phyloP scores from a whole-genome alignment of 2,797 vertebrate species.

The Ptychadena robeensis region DNA sequence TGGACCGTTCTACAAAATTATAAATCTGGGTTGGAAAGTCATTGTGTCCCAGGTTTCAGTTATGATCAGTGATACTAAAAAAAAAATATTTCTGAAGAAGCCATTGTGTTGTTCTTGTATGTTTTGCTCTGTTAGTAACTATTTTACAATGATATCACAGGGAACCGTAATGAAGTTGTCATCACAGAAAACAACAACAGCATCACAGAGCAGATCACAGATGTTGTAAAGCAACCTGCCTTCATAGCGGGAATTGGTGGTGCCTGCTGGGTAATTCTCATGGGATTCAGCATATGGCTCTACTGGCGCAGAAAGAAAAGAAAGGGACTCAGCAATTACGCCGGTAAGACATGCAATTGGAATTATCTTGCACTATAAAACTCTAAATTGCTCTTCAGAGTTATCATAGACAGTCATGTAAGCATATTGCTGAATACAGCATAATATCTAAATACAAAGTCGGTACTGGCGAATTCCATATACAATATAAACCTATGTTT shows the following conservation, averaged over 20 bases:
- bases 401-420: neutral
- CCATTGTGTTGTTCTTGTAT: neutral
- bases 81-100: too few relatives aligned
- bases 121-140: slow-evolving; percentile 1
- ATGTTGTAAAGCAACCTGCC: slow-evolving; percentile 98
- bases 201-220: slow-evolving; percentile 98
- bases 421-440: neutral
- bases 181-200: slow-evolving; percentile 96
- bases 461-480: neutral
- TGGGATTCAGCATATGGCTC: slow-evolving; percentile 99
- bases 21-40: too few relatives aligned
- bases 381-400: neutral
- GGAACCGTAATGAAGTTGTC: slow-evolving; percentile 92
- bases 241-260: slow-evolving; percentile 98
- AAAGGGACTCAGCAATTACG: slow-evolving; percentile 99
- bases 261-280: slow-evolving; percentile 98
- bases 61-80: too few relatives aligned
- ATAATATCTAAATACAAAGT: neutral
- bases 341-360: slow-evolving; percentile 83
- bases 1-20: too few relatives aligned
- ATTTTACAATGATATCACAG: slow-evolving; percentile 71
- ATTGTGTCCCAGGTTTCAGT: too few relatives aligned
- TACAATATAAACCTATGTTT: neutral
- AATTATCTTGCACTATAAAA: neutral
- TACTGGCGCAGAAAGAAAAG: slow-evolving; percentile 99